These are phyloP conservation scores for Dissostichus mawsoni DNA, from an alignment of 2,113 vertebrate genomes.

Conservation along the genomic window DNA sequence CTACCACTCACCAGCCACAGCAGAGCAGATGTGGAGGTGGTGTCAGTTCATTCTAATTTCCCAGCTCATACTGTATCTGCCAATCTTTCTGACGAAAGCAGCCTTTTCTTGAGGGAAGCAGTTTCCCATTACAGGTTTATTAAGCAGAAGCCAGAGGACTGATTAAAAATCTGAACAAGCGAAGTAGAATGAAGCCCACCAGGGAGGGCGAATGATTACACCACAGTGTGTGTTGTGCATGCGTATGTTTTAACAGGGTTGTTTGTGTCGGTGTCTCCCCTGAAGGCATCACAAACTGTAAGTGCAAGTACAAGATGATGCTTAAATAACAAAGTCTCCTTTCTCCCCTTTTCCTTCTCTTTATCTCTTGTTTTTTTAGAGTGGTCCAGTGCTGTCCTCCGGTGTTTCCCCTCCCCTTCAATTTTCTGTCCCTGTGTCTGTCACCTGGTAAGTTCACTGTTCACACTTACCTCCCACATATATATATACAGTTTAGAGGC, in stretches of 20 bases:
- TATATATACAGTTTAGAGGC: conserved; percentile 11
- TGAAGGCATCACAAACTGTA: conserved; percentile 49
- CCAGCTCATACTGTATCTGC: conserved; percentile 45
- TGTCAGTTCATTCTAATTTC: conserved; percentile 47
- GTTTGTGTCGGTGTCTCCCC: conserved; percentile 37
- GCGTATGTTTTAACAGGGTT: not conserved
- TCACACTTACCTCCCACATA: conserved; percentile 31
- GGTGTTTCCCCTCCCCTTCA: conserved; percentile 60
- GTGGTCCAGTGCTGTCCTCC: conserved; percentile 66
- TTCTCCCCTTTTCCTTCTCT: not conserved
- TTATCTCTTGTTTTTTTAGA: conserved; percentile 48
- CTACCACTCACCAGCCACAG: conserved; percentile 19
- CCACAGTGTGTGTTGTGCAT: conserved; percentile 13
- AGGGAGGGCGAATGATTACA: conserved; percentile 25
- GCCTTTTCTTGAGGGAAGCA: conserved; percentile 49
- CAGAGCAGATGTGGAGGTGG: conserved; percentile 41
- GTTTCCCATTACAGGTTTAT: conserved; percentile 65
- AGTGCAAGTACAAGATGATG: conserved; percentile 33
- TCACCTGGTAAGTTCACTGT: conserved; percentile 69
- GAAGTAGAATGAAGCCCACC: conserved; percentile 40
- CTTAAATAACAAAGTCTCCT: conserved; percentile 33
- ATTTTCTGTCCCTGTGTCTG: conserved; percentile 54
- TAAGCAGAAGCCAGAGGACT: conserved; percentile 61
- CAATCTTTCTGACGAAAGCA: conserved; percentile 26
- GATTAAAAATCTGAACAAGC: conserved; percentile 60